These are phyloP conservation scores for Metridium senile DNA, from an alignment of 92 coral and sea anemone species.

Conservation along the genomic window DNA sequence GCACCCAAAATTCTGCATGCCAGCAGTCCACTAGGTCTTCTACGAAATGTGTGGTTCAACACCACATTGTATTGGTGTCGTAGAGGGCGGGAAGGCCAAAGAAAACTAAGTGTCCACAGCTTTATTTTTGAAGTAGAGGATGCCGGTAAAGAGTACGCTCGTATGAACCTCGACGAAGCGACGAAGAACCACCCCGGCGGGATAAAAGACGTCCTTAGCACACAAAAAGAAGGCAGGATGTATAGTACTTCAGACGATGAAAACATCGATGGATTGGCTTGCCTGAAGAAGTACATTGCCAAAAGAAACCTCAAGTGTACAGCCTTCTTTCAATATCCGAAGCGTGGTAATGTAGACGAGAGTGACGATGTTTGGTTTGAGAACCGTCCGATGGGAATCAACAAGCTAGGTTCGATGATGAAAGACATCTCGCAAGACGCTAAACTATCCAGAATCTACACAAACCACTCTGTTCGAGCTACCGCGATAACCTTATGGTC, in stretches of 20 bases:
- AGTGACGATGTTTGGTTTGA: slow-evolving; percentile 37
- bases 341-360: slow-evolving; percentile 14
- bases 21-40: slow-evolving; percentile 45
- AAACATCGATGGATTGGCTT: slow-evolving; percentile 36
- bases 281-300: slow-evolving; percentile 32
- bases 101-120: no score
- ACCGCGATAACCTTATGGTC: slow-evolving; percentile 64
- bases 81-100: slow-evolving; percentile 55
- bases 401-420: slow-evolving; percentile 54
- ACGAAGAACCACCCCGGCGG: slow-evolving; percentile 42
- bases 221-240: slow-evolving; percentile 42
- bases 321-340: slow-evolving; percentile 44
- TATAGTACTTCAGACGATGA: slow-evolving; percentile 2
- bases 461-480: slow-evolving; percentile 51
- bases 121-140: slow-evolving; percentile 28
- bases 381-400: slow-evolving; percentile 42
- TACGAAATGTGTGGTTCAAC: slow-evolving; percentile 51
- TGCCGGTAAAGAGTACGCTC: slow-evolving; percentile 6
- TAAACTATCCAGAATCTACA: slow-evolving; percentile 37
- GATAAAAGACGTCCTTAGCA: slow-evolving; percentile 26
- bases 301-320: slow-evolving; percentile 33
- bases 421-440: slow-evolving; percentile 42
- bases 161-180: slow-evolving; percentile 28
- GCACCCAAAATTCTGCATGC: slow-evolving; percentile 28
- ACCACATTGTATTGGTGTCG: slow-evolving; percentile 52